Percentiles rank a stretch among this genome's conserved stretches.
These are phyloP conservation scores for Trissolcus basalis DNA, from an alignment of 1,140 invertebrate species.

Conservation along the genomic window DNA sequence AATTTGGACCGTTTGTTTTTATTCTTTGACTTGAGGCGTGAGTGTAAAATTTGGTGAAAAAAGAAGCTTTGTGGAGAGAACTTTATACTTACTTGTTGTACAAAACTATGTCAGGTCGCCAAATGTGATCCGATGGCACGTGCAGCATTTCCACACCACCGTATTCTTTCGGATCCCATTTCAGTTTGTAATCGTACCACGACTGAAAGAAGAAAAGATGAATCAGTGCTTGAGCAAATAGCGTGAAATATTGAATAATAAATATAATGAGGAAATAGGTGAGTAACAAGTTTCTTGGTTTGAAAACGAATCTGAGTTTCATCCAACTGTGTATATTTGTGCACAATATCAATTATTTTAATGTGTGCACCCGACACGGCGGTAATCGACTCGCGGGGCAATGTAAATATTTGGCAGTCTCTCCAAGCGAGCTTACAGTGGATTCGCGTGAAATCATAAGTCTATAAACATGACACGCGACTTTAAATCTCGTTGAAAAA, in stretches of 20 bases:
- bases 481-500: no score
- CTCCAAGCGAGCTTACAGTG: no score
- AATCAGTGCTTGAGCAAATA: no score
- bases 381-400: slow-evolving; percentile 5
- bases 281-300: background rate
- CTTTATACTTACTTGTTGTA: slow-evolving; percentile 92
- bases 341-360: slow-evolving; percentile 36
- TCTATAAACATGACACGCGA: no score
- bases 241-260: no score
- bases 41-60: no score
- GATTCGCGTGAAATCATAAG: no score
- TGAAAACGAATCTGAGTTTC: slow-evolving; percentile 1
- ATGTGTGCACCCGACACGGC: slow-evolving; percentile 15
- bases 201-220: slow-evolving; percentile 79
- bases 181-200: slow-evolving; percentile 97
- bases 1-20: no score
- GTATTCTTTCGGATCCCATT: slow-evolving; percentile 96
- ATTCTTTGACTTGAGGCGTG: no score
- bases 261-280: no score
- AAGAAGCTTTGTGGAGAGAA: no score
- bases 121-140: slow-evolving; percentile 96
- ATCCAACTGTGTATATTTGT: slow-evolving; percentile 13
- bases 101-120: slow-evolving; percentile 96
- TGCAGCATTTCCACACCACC: slow-evolving; percentile 96
- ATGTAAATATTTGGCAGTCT: slow-evolving; percentile 19